phyloP scores from a whole-genome alignment of 37 sponge, comb jelly and placozoan species.

The Axinella damicornis region DNA sequence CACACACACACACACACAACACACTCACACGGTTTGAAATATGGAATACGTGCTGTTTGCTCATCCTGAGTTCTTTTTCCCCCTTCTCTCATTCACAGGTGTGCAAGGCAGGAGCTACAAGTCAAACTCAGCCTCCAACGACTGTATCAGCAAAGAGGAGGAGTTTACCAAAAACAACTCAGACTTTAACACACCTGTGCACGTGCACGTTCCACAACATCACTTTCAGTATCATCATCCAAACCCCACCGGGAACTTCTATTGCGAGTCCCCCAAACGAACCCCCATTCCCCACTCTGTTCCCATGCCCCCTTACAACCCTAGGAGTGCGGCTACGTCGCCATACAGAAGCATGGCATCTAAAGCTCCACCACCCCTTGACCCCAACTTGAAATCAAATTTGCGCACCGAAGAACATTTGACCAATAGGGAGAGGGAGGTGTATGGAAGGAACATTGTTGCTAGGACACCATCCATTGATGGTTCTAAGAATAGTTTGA shows the following conservation, averaged over 20 bases:
- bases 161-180: too few species aligned
- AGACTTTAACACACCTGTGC: too few species aligned
- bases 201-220: not conserved
- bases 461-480: constrained; percentile 29
- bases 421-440: constrained; percentile 29
- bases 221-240: not conserved
- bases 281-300: too few species aligned
- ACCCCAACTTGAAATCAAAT: constrained; percentile 28
- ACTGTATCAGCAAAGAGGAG: too few species aligned
- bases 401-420: not conserved
- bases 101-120: too few species aligned
- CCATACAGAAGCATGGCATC: not conserved
- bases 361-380: not conserved
- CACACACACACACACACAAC: too few species aligned
- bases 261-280: not conserved
- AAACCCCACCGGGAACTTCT: not conserved
- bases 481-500: not conserved
- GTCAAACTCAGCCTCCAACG: too few species aligned
- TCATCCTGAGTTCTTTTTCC: too few species aligned
- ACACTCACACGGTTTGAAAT: too few species aligned
- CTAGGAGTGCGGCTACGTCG: not conserved
- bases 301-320: not conserved
- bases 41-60: too few species aligned
- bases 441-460: constrained; percentile 23
- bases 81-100: too few species aligned